A percentile compares a stretch with the other conserved stretches of the same genome.
Conservation (phyloP, 2,888 invertebrate genomes). For the Calliscelio sp. region DNA sequence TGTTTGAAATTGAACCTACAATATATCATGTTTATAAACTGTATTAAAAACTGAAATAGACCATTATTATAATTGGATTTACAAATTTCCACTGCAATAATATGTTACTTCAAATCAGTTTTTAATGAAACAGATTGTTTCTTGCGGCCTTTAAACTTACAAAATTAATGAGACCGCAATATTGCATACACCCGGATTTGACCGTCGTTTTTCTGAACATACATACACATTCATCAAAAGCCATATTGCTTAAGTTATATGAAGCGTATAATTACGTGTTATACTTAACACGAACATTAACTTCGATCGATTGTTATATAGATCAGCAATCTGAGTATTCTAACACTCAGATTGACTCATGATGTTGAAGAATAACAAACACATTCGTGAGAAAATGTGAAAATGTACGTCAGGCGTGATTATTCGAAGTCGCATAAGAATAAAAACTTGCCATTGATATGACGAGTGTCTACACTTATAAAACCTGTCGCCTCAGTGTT, state of each 20-base stretch:
- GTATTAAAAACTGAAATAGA: no score
- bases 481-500: neutral
- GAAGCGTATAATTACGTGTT: conserved; percentile 22
- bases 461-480: neutral
- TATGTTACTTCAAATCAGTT: no score
- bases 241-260: conserved; percentile 14
- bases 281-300: conserved; percentile 20
- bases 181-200: neutral
- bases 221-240: conserved; percentile 10
- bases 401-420: conserved; percentile 3
- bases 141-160: no score
- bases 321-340: neutral
- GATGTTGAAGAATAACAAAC: conserved; percentile 19
- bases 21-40: no score
- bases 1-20: no score
- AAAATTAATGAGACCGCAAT: neutral
- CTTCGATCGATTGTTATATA: conserved; percentile 30
- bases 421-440: conserved; percentile 18
- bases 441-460: conserved; percentile 11
- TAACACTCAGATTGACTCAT: conserved; percentile 5
- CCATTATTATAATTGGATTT: no score
- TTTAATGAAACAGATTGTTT: no score
- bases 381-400: conserved; percentile 41
- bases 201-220: conserved; percentile 1
- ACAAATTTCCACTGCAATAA: no score